Evolutionary conservation across 2,888 invertebrate species (phyloP).

Genomic region (Nasonovia ribisnigri): DNA sequence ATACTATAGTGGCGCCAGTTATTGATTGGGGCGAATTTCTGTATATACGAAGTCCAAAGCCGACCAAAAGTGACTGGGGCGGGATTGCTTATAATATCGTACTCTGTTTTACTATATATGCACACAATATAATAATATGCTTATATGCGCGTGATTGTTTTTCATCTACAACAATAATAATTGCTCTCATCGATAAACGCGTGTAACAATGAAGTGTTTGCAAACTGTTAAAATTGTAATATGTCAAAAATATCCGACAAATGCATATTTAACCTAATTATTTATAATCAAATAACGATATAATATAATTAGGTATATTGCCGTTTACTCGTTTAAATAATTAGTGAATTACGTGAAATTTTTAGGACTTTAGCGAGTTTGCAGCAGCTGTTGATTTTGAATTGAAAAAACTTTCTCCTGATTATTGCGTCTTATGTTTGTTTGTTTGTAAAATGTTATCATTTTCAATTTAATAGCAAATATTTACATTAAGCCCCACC

Average conservation of each 20-base stretch:
- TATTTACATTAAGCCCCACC: not conserved
- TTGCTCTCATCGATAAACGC: not conserved
- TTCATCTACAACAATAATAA: not conserved
- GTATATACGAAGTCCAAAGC: constrained; percentile 58
- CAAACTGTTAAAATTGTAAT: not conserved
- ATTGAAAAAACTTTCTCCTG: not conserved
- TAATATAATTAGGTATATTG: not conserved
- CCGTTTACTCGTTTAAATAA: not conserved
- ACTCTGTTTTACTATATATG: not conserved
- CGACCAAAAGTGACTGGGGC: constrained; percentile 49
- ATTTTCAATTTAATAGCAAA: not conserved
- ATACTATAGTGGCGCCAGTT: constrained; percentile 62
- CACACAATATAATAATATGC: not conserved
- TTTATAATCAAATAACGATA: not conserved
- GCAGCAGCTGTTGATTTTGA: not conserved
- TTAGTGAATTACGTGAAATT: not conserved
- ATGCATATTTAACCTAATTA: not conserved
- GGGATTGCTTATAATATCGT: constrained; percentile 12
- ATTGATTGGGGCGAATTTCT: constrained; percentile 60
- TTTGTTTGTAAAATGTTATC: not conserved
- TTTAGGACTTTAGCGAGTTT: not conserved
- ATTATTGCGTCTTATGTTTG: not conserved
- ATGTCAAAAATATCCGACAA: not conserved
- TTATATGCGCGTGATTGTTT: not conserved
- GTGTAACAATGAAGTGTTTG: constrained; percentile 2